Base-by-base conservation (phyloP, 2,113 vertebrate genomes). In the Pseudopipra pipra region DNA sequence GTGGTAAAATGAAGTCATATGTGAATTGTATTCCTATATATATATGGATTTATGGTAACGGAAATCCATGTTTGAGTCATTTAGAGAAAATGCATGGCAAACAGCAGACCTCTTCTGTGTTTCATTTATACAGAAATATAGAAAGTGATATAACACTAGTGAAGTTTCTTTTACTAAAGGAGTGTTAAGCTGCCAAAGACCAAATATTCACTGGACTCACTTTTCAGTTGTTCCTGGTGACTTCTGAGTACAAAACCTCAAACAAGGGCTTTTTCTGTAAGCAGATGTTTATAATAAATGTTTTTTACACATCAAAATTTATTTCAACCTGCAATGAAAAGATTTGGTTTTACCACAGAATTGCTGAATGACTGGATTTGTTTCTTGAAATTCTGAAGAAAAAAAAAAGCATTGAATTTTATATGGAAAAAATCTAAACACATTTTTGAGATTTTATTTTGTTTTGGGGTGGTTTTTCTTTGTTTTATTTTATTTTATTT, bases 41-140 rank as follows among this genome's bases (percentile, higher is more conserved):
- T 94, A 71, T 46, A 66, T 47, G 25, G 25, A 76, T 93, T 89
- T 85, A 63, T 83, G 39, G 72, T 87, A 95, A 88, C 1, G 12
- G 75, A 94, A 90, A 94, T 88, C 67, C n/a, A 27, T 74, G 67
- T 66, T 89, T 95, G 67, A 97, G 75, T 93, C 63, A 94, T 85
- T 80, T 84, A 94, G 47, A 85, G 68, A 91, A 96, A 94, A 96
- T 85, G 68, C 16, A 59, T 63, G 27, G 78, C 71, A 91, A 96
- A 88, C 25, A 85, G n/a, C 44, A 90, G 51, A 81, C 35, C 12
- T 77, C 39, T 85, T 74, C 87, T 89, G 82, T 71, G 17, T 74
- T 93, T 95, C 47, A 70, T 96, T 93, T 95, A 71, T 23, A 37
- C 9, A 85, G 71, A 85, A 91, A 79, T 68, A 93, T 3, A 62